Evolutionary conservation across 2,888 invertebrate genomes (phyloP), one percentile per base, ranked within the genome.

Genomic region (Leptopilina syphax): DNA sequence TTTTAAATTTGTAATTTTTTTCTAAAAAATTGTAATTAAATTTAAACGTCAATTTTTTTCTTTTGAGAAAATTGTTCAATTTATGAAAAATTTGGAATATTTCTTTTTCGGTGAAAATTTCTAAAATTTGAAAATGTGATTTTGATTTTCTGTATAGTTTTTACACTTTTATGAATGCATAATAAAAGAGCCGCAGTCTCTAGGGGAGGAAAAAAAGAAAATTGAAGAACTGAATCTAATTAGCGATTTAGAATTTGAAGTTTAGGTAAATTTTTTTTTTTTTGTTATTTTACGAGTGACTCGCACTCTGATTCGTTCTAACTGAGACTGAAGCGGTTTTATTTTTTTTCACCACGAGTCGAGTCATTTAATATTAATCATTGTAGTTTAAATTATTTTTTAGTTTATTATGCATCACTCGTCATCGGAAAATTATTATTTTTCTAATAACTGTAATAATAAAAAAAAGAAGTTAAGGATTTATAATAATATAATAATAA

Each of bases 251-350:
- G 57, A 34, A 57, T 70, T 34, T 73, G 18, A 57, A 27, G 34
- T 57, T 73, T 73, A 41, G 57, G 57, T 57, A 41, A 73, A 73
- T 57, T 57, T 73, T 44, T 44, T 44, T 44, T 44, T 44, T 44
- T 7, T 18, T 18, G 18, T 34, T 3, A 34, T 34, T 34, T 27
- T 54, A 57, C 57, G 57, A 73, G 73, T 73, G 73, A 73, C 73
- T 73, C 73, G 34, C 65, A 78, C 77, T 50, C 50, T 79, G 79
- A 68, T 81, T 79, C 76, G 77, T 78, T 66, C 57, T 66, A 47
- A 80, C 79, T 78, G 80, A 81, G 81, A 83, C 81, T 83, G 83
- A 80, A 80, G 79, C 57, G 68, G 78, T 68, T 68, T 70, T 44
- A 44, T 44, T 8, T 44, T 8, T 8, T 78, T 12, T 73, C 34